Percentiles rank a stretch among this genome's conserved stretches.
Evolutionary conservation across 2,888 invertebrate species (phyloP).

Genomic region (Aphidoletes aphidimyza): DNA sequence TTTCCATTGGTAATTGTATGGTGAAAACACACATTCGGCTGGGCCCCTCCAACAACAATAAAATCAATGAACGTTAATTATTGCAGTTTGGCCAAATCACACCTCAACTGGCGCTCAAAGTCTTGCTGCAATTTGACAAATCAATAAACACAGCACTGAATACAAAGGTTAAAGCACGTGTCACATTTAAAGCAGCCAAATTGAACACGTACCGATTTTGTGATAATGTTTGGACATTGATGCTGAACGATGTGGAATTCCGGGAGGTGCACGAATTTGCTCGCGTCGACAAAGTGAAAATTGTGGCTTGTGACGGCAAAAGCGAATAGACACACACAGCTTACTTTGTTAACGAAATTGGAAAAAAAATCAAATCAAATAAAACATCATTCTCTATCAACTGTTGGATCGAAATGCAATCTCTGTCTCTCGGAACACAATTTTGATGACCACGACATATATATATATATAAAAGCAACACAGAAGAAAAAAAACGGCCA

Average conservation of each 20-base stretch:
- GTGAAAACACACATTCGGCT: too few species aligned
- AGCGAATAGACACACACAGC: slow-evolving; percentile 65
- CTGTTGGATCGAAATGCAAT: too few species aligned
- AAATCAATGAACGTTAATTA: neutral
- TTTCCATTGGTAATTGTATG: too few species aligned
- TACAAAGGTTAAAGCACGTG: slow-evolving; percentile 88
- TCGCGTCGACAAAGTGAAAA: slow-evolving; percentile 94
- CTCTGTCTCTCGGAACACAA: neutral
- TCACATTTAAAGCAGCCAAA: slow-evolving; percentile 92
- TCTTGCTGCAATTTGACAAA: slow-evolving; percentile 95
- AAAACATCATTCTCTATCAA: too few species aligned
- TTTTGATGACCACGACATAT: neutral
- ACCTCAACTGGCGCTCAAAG: slow-evolving; percentile 90
- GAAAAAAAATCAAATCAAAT: too few species aligned
- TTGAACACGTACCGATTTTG: slow-evolving; percentile 93
- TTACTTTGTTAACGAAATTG: neutral
- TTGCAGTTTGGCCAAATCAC: slow-evolving; percentile 96
- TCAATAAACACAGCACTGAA: slow-evolving; percentile 94
- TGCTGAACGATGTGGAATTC: slow-evolving; percentile 97
- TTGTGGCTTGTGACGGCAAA: slow-evolving; percentile 97
- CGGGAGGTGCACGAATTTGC: slow-evolving; percentile 93
- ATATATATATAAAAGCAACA: too few species aligned
- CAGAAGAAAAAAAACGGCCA: neutral
- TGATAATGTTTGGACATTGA: slow-evolving; percentile 99
- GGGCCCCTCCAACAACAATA: too few species aligned